Conservation (phyloP, 2,888 invertebrate genomes). For the Rhamphomyia laevipes region DNA sequence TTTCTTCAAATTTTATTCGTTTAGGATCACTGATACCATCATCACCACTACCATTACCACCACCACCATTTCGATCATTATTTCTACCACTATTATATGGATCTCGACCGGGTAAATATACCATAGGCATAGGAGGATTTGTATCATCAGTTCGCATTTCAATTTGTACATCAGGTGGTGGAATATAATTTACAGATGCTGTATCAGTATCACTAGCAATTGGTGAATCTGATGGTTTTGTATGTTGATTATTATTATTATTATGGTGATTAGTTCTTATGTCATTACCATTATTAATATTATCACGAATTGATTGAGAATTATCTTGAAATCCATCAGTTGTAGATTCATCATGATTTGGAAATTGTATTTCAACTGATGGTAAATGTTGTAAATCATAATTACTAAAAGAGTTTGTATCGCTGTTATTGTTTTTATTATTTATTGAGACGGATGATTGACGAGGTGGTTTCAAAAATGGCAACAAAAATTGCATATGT, state of each 20-base stretch:
- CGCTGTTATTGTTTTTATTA: no score
- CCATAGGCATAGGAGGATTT: conserved; percentile 12
- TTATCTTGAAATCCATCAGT: conserved; percentile 15
- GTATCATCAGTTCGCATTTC: conserved; percentile 18
- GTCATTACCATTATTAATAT: neutral
- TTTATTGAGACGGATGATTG: conserved; percentile 16
- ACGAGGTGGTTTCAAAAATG: conserved; percentile 34
- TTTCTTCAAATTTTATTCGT: conserved; percentile 8
- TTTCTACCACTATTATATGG: conserved; percentile 16
- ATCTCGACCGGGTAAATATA: conserved; percentile 11
- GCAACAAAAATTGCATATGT: conserved; percentile 36
- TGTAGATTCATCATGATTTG: conserved; percentile 16
- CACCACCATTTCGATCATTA: neutral
- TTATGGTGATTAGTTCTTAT: conserved; percentile 12
- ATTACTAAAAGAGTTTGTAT: no score
- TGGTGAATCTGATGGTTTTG: conserved; percentile 11
- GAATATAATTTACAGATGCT: conserved; percentile 22
- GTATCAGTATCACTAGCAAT: conserved; percentile 14
- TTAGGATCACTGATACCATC: conserved; percentile 4
- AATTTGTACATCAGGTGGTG: conserved; percentile 16
- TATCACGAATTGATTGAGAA: neutral
- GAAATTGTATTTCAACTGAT: no score
- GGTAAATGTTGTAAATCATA: no score
- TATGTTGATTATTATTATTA: conserved; percentile 23
- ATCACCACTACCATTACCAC: neutral